Percentiles rank a stretch among this genome's conserved stretches.
These are phyloP conservation scores for Thinocorus orbignyianus DNA, from an alignment of 2,113 vertebrate genomes.

Conservation along the genomic window DNA sequence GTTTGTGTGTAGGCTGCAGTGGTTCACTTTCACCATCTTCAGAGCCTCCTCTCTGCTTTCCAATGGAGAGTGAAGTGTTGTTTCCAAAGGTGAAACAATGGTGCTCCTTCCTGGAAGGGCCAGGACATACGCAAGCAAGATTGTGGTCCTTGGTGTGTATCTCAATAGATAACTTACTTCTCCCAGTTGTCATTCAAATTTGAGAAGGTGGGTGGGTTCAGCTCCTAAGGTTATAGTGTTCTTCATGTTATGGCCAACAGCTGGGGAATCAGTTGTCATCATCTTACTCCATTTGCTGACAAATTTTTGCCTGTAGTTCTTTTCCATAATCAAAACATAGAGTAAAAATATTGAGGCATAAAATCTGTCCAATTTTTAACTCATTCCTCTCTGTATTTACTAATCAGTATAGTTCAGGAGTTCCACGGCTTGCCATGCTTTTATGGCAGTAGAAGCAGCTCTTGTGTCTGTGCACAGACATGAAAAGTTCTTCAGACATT, in stretches of 20 bases:
- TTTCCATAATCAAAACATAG: background rate
- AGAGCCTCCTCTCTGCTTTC: background rate
- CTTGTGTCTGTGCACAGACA: background rate
- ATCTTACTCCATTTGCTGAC: background rate
- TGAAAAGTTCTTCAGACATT: background rate
- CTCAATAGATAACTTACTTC: too few species aligned
- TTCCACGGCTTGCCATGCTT: background rate
- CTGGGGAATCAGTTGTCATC: background rate
- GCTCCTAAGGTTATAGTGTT: background rate
- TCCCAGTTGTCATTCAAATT: background rate
- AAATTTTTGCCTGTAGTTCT: background rate
- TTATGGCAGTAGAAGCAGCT: background rate
- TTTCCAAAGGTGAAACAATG: background rate
- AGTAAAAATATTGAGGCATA: background rate
- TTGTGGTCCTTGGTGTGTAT: background rate
- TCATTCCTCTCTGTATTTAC: background rate
- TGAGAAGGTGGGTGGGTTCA: background rate
- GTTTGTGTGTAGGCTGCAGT: background rate
- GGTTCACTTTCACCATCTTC: fast-evolving
- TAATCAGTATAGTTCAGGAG: background rate
- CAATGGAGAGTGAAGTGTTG: too few species aligned
- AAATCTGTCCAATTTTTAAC: background rate
- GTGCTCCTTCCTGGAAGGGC: background rate
- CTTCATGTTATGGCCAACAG: background rate
- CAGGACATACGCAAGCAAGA: background rate